Percentiles rank a stretch among this genome's conserved stretches.
Evolutionary conservation across 2,797 vertebrate species (phyloP).

Genomic region (Xerus rutilus): DNA sequence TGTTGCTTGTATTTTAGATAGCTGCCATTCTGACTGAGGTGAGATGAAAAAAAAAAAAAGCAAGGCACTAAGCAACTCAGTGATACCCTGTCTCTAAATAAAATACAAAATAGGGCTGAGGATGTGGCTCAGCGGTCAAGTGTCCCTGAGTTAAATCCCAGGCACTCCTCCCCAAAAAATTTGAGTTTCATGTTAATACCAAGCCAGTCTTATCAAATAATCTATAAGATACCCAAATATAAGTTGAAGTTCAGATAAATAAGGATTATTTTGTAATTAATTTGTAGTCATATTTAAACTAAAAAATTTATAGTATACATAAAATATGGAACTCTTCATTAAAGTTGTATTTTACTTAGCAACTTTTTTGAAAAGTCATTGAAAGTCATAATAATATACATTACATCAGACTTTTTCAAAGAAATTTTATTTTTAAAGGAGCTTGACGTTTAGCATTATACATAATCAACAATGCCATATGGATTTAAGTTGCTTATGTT

Average conservation of each 20-base stretch:
- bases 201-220: background rate
- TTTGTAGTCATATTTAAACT: background rate
- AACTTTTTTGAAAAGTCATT: background rate
- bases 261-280: background rate
- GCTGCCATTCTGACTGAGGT: too few relatives aligned
- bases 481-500: background rate
- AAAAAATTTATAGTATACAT: background rate
- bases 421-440: background rate
- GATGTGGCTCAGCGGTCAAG: too few relatives aligned
- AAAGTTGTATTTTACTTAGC: background rate
- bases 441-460: background rate
- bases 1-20: too few relatives aligned
- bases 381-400: background rate
- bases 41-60: too few relatives aligned
- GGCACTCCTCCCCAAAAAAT: too few relatives aligned
- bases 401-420: background rate
- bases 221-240: background rate
- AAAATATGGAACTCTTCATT: background rate
- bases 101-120: too few relatives aligned
- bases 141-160: too few relatives aligned
- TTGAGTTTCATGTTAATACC: background rate
- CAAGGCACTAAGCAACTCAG: too few relatives aligned
- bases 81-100: too few relatives aligned
- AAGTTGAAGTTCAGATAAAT: background rate
- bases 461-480: background rate